Evolutionary conservation across 2,113 vertebrate genomes (phyloP).

Genomic region (Etheostoma cragini): DNA sequence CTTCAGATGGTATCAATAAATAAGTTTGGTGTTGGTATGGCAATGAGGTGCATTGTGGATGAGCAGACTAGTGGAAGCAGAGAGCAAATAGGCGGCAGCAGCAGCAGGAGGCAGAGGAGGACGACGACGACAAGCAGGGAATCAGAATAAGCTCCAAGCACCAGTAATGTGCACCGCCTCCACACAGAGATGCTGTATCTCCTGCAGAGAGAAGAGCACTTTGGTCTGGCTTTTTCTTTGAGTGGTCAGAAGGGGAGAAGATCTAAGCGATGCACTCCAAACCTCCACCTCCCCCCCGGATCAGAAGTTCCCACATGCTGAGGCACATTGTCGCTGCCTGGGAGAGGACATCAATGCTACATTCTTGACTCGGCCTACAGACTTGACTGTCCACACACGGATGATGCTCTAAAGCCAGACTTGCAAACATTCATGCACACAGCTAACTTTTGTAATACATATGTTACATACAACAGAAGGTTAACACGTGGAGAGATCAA

Average conservation of each 20-base stretch:
- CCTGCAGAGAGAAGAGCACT: constrained; percentile 45
- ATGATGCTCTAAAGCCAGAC: constrained; percentile 47
- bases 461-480: constrained; percentile 39
- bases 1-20: background rate
- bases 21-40: constrained; percentile 8
- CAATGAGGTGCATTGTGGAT: constrained; percentile 23
- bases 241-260: constrained; percentile 38
- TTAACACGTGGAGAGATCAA: constrained; percentile 25
- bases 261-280: background rate
- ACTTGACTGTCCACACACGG: constrained; percentile 41
- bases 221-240: constrained; percentile 32
- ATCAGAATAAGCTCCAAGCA: constrained; percentile 47
- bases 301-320: constrained; percentile 60
- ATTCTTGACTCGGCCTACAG: constrained; percentile 48
- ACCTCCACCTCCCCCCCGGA: constrained; percentile 33
- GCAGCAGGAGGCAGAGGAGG: constrained; percentile 47
- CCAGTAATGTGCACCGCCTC: constrained; percentile 43
- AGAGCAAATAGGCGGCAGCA: constrained; percentile 29
- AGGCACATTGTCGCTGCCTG: constrained; percentile 38
- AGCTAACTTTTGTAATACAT: constrained; percentile 20
- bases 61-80: constrained; percentile 26
- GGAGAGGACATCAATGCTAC: constrained; percentile 45
- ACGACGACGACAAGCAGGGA: constrained; percentile 42
- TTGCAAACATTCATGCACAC: constrained; percentile 42
- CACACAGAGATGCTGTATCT: constrained; percentile 48